Percentiles rank a stretch among this genome's conserved stretches.
Conservation (phyloP, 2,113 vertebrate genomes). For the Laticauda laticaudata region DNA sequence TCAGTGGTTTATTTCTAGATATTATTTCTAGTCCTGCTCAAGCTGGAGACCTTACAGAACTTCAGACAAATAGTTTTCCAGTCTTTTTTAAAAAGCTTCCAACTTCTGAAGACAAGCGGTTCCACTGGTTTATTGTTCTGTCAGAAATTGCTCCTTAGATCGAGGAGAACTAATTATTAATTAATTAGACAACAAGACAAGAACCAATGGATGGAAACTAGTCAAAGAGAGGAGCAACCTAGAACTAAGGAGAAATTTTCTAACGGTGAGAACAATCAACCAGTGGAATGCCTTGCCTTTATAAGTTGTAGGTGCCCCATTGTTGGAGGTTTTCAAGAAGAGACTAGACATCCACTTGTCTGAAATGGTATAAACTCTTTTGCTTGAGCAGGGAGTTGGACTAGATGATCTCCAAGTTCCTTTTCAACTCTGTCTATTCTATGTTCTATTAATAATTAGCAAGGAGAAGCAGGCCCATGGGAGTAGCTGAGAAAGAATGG, state of each 20-base stretch:
- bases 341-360: neutral
- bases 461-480: neutral
- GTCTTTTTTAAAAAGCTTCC: neutral
- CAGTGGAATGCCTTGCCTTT: neutral
- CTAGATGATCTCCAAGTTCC: neutral
- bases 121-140: neutral
- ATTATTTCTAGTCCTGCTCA: neutral
- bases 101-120: neutral
- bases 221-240: neutral
- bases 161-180: neutral
- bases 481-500: neutral
- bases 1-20: too few relatives aligned
- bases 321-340: neutral
- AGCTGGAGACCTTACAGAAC: neutral
- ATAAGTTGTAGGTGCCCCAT: neutral
- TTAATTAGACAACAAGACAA: neutral
- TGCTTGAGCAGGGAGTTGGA: neutral
- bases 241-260: neutral
- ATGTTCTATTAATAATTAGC: neutral
- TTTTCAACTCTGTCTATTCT: neutral
- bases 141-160: neutral
- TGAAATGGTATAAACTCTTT: neutral
- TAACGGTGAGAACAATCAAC: neutral
- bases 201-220: neutral
- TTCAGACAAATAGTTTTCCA: neutral